Percentiles rank a stretch among this genome's conserved stretches.
phyloP scores from a whole-genome alignment of 2,888 invertebrate genomes.

The Hyposoter didymator region DNA sequence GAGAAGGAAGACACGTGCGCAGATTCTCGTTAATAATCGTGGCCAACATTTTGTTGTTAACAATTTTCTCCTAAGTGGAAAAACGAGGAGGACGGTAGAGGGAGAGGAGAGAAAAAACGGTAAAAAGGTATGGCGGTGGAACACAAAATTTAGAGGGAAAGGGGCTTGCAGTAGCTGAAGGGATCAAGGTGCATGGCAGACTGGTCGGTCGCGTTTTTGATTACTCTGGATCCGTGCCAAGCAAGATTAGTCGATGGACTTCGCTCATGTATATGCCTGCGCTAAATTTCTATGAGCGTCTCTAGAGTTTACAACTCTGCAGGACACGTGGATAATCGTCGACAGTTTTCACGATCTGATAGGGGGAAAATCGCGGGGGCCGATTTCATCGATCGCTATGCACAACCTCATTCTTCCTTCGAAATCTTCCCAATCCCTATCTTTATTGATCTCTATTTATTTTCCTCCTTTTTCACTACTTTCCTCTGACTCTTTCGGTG shows the following conservation, averaged over 20 bases:
- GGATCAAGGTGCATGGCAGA: conserved; percentile 59
- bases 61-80: conserved; percentile 16
- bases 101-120: neutral
- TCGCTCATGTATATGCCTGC: conserved; percentile 39
- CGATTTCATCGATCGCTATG: conserved; percentile 53
- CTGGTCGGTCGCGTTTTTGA: conserved; percentile 61
- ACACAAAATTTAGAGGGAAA: conserved; percentile 49
- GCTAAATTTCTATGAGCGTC: neutral
- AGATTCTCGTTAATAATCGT: conserved; percentile 50
- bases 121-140: neutral
- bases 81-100: neutral
- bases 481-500: neutral
- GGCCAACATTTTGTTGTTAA: conserved; percentile 54
- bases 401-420: conserved; percentile 28
- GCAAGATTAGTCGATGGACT: conserved; percentile 72
- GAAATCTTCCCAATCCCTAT: neutral
- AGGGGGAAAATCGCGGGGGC: conserved; percentile 48
- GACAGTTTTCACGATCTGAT: conserved; percentile 14
- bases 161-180: conserved; percentile 46
- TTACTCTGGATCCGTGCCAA: conserved; percentile 73
- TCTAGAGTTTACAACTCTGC: neutral
- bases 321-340: conserved; percentile 20
- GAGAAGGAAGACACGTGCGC: neutral
- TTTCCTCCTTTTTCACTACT: neutral
- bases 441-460: neutral